These are phyloP conservation scores for Archips xylosteana DNA, from an alignment of 2,888 invertebrate genomes.

Conservation along the genomic window DNA sequence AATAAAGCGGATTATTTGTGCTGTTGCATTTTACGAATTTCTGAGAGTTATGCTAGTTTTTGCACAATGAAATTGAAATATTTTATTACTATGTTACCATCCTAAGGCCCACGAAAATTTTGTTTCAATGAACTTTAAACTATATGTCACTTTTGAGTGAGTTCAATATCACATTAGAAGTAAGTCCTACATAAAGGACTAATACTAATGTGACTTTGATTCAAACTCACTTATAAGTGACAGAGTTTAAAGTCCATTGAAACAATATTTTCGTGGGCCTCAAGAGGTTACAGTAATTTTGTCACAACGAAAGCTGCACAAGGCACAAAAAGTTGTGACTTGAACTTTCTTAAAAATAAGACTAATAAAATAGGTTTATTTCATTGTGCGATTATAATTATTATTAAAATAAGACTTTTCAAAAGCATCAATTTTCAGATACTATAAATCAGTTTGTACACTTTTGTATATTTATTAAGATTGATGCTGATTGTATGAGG, in stretches of 20 bases:
- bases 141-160: no score
- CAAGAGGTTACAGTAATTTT: not conserved
- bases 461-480: constrained; percentile 1
- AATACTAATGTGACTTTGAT: no score
- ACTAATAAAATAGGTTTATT: not conserved
- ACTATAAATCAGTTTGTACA: not conserved
- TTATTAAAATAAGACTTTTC: constrained; percentile 45
- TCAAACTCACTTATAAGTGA: no score
- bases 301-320: not conserved
- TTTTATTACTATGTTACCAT: not conserved
- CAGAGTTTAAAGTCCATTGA: no score
- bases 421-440: not conserved
- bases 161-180: no score
- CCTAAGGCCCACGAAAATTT: no score
- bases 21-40: not conserved
- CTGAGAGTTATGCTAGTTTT: not conserved
- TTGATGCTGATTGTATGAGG: constrained; percentile 54
- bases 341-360: not conserved
- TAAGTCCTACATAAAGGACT: no score
- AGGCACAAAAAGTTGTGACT: not conserved
- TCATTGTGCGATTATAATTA: not conserved
- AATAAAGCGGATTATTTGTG: not conserved
- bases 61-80: not conserved
- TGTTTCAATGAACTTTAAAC: no score
- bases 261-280: no score